Evolutionary conservation across 2,797 vertebrate genomes (phyloP).

Genomic region (Antennarius maculatus): DNA sequence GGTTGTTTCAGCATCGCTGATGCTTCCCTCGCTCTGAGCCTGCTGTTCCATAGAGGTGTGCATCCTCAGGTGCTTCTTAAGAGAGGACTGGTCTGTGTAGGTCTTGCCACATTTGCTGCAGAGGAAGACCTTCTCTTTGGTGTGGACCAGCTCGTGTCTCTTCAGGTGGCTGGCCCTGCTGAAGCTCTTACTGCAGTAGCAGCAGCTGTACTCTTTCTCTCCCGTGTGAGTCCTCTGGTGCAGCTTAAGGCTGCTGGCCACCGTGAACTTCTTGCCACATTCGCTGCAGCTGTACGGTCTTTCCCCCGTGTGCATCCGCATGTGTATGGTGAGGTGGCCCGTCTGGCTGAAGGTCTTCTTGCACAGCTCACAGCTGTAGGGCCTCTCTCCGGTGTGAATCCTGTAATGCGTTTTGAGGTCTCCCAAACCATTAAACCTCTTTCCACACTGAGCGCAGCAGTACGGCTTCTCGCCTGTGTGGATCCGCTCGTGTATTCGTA

Average conservation of each 20-base stretch:
- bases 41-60: constrained; percentile 55
- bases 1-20: constrained; percentile 24
- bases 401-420: constrained; percentile 82
- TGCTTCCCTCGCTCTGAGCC: constrained; percentile 23
- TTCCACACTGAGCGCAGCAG: constrained; percentile 80
- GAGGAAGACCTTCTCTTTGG: constrained; percentile 72
- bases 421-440: constrained; percentile 76
- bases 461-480: constrained; percentile 82
- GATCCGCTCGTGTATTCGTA: constrained; percentile 80
- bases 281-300: constrained; percentile 77
- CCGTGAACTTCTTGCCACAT: constrained; percentile 79
- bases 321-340: constrained; percentile 83
- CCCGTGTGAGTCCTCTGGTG: constrained; percentile 82
- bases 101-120: constrained; percentile 70
- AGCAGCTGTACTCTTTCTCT: constrained; percentile 80
- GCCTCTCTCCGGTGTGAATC: constrained; percentile 81
- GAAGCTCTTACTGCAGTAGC: constrained; percentile 80
- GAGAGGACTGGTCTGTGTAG: constrained; percentile 75
- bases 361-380: constrained; percentile 80
- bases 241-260: constrained; percentile 83
- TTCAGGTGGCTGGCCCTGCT: constrained; percentile 79
- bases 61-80: constrained; percentile 75
- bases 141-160: constrained; percentile 81
- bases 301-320: constrained; percentile 82
- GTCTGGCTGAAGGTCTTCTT: constrained; percentile 83